Evolutionary conservation across 2,113 vertebrate genomes (phyloP).

Genomic region (Paralichthys olivaceus): DNA sequence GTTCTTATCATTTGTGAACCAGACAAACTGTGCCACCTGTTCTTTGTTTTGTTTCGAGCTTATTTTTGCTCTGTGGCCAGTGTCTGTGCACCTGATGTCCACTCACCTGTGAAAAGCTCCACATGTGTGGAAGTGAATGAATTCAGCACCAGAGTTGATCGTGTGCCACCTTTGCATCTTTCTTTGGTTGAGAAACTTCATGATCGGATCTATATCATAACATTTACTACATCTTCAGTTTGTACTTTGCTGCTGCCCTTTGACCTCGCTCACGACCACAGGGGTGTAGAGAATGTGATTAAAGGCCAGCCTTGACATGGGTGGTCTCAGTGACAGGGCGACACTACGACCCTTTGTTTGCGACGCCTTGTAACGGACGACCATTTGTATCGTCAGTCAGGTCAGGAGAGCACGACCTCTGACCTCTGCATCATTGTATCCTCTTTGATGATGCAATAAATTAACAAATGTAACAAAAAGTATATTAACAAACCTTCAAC

Average conservation of each 20-base stretch:
- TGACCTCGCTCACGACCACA: slow-evolving; percentile 34
- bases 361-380: slow-evolving; percentile 19
- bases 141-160: neutral
- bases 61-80: neutral
- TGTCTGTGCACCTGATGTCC: slow-evolving; percentile 30
- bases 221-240: neutral
- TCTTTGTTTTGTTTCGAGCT: slow-evolving; percentile 11
- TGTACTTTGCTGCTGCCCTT: neutral
- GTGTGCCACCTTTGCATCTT: neutral
- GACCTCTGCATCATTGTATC: slow-evolving; percentile 15
- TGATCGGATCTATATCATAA: too few species aligned
- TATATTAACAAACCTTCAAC: too few species aligned
- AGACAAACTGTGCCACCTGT: slow-evolving; percentile 45
- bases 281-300: slow-evolving; percentile 36
- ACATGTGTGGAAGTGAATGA: neutral
- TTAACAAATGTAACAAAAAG: neutral
- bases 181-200: too few species aligned
- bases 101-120: slow-evolving; percentile 13
- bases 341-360: slow-evolving; percentile 24
- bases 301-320: slow-evolving; percentile 18
- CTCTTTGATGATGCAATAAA: slow-evolving; percentile 1
- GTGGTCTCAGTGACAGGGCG: slow-evolving; percentile 54
- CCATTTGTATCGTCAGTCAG: slow-evolving; percentile 32
- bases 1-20: neutral
- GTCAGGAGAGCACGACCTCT: slow-evolving; percentile 29